These are phyloP conservation scores for Ceratina australensis DNA, from an alignment of 1,140 invertebrate species.

Conservation along the genomic window DNA sequence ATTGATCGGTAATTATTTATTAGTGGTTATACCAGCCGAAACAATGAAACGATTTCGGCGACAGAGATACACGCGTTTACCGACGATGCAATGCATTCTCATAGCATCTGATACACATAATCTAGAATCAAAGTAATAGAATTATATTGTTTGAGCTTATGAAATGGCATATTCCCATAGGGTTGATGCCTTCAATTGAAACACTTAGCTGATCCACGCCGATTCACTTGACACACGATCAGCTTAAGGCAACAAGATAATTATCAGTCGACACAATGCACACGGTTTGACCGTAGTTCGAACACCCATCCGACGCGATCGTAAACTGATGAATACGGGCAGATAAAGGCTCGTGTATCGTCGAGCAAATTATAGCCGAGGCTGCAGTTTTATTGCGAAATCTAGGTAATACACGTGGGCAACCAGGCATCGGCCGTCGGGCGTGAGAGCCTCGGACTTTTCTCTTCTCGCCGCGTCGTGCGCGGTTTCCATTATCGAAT, in stretches of 20 bases:
- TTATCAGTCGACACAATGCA: constrained; percentile 31
- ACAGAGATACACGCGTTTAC: neutral
- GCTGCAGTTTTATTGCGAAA: constrained; percentile 57
- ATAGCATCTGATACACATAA: too few relatives aligned
- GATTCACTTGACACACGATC: neutral
- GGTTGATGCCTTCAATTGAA: constrained; percentile 4
- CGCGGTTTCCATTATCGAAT: constrained; percentile 11
- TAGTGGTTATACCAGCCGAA: neutral
- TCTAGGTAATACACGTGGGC: constrained; percentile 45
- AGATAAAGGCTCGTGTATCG: constrained; percentile 60
- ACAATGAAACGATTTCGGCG: neutral
- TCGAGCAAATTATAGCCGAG: constrained; percentile 52
- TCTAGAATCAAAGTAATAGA: too few relatives aligned
- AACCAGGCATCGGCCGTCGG: constrained; percentile 4
- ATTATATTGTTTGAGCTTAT: too few relatives aligned
- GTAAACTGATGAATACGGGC: constrained; percentile 54
- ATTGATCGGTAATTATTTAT: constrained; percentile 40
- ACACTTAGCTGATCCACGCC: neutral
- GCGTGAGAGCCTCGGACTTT: constrained; percentile 58
- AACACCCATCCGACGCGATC: constrained; percentile 42
- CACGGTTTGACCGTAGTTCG: constrained; percentile 23
- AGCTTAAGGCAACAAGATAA: constrained; percentile 23
- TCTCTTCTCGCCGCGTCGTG: constrained; percentile 4
- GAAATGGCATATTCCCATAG: neutral
- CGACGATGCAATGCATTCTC: neutral